Percentiles rank a stretch among this genome's conserved stretches.
Evolutionary conservation across 2,888 invertebrate species (phyloP).

Genomic region (Dyspetes luteomarginatus): DNA sequence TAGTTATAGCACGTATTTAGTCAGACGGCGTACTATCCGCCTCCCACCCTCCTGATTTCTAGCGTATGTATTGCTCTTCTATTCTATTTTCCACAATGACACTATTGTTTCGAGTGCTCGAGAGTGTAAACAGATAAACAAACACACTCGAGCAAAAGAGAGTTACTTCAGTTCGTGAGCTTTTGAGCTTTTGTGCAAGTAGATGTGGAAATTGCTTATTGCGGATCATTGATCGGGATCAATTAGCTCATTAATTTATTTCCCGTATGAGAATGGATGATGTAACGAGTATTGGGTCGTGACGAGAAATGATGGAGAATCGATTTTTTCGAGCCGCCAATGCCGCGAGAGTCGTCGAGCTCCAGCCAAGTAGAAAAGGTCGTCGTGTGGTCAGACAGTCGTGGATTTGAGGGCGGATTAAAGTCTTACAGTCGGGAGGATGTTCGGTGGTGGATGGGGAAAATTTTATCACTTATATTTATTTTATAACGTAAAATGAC

Average conservation of each 20-base stretch:
- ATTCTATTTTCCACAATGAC: slow-evolving; percentile 34
- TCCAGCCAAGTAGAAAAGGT: slow-evolving; percentile 38
- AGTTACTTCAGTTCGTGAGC: background rate
- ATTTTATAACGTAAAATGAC: background rate
- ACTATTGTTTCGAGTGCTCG: slow-evolving; percentile 23
- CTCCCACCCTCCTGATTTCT: background rate
- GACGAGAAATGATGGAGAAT: background rate
- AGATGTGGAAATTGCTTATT: slow-evolving; percentile 25
- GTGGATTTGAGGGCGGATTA: slow-evolving; percentile 3
- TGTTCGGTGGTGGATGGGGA: too few relatives aligned
- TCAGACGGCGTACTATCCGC: slow-evolving; percentile 12
- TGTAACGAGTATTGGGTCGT: background rate
- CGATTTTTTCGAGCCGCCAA: slow-evolving; percentile 33
- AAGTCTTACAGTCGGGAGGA: background rate
- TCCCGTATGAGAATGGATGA: background rate
- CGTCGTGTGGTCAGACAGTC: slow-evolving; percentile 37
- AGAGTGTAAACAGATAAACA: slow-evolving; percentile 6
- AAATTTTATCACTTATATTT: too few relatives aligned
- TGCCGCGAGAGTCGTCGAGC: background rate
- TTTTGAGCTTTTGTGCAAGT: background rate
- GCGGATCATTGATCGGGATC: slow-evolving; percentile 15
- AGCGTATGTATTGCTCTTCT: background rate
- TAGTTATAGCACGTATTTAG: slow-evolving; percentile 20
- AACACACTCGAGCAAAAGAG: background rate
- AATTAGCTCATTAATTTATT: background rate